Evolutionary conservation across 2,797 vertebrate species (phyloP).

Genomic region (Eleutherodactylus coqui): DNA sequence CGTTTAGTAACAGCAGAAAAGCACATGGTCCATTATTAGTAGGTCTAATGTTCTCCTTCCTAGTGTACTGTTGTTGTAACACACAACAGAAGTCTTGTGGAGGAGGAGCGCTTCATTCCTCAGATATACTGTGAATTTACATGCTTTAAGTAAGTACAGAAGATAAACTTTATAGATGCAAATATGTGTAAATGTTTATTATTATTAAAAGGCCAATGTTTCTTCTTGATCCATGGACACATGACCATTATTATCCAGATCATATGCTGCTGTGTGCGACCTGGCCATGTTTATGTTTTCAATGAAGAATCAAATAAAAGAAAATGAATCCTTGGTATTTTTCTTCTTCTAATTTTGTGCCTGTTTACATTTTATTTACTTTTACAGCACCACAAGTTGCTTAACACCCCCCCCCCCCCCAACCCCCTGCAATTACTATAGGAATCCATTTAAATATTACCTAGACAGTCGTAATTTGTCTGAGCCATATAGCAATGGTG

Average conservation of each 20-base stretch:
- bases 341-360: constrained; percentile 72
- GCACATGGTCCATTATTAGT: constrained; percentile 71
- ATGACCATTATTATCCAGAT: constrained; percentile 77
- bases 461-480: constrained; percentile 87
- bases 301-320: constrained; percentile 81
- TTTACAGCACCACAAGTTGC: constrained; percentile 82
- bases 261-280: constrained; percentile 83
- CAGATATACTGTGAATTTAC: constrained; percentile 83
- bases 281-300: constrained; percentile 82
- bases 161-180: constrained; percentile 76
- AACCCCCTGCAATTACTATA: constrained; percentile 82
- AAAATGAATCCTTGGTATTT: constrained; percentile 80
- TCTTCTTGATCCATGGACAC: constrained; percentile 78
- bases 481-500: constrained; percentile 84
- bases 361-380: constrained; percentile 80
- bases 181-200: constrained; percentile 86
- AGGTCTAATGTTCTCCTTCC: constrained; percentile 27
- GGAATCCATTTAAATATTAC: constrained; percentile 93
- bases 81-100: constrained; percentile 68
- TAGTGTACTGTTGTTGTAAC: constrained; percentile 53
- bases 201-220: constrained; percentile 79
- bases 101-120: constrained; percentile 72
- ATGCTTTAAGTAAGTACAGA: constrained; percentile 70
- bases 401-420: constrained; percentile 69
- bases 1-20: constrained; percentile 75